phyloP scores from a whole-genome alignment of 2,888 invertebrate species.

The Melangyna quadrimaculata region DNA sequence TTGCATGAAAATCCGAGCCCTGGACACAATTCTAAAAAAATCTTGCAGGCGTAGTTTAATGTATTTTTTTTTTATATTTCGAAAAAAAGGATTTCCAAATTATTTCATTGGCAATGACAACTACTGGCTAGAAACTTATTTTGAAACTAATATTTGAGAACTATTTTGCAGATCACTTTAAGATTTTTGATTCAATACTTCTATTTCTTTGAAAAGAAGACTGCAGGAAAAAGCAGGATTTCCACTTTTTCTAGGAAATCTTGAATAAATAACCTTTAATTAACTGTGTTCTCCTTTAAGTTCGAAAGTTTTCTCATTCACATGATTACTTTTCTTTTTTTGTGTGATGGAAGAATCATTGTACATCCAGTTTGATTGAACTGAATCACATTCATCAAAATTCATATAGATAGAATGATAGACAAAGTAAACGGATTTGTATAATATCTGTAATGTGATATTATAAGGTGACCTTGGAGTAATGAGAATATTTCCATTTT shows the following conservation, averaged over 20 bases:
- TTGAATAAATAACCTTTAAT: not conserved
- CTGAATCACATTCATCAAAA: not conserved
- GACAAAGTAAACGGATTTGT: not conserved
- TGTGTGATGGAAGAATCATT: not conserved
- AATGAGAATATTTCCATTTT: not conserved
- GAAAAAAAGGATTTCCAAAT: too few relatives aligned
- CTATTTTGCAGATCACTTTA: too few relatives aligned
- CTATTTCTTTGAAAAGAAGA: not conserved
- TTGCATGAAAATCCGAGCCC: too few relatives aligned
- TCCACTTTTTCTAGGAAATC: not conserved
- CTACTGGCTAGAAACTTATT: too few relatives aligned
- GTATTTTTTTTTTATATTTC: too few relatives aligned
- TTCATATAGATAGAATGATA: not conserved
- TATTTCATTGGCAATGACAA: too few relatives aligned
- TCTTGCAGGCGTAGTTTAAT: too few relatives aligned
- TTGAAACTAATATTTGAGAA: too few relatives aligned
- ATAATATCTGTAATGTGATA: not conserved
- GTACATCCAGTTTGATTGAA: not conserved
- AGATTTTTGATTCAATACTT: too few relatives aligned
- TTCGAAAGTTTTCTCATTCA: too few relatives aligned
- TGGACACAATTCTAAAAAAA: too few relatives aligned
- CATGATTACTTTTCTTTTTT: not conserved
- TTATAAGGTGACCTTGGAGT: not conserved
- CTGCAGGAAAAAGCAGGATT: too few relatives aligned
- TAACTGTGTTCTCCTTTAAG: not conserved